A percentile compares a stretch with the other conserved stretches of the same genome.
Evolutionary conservation across 2,113 vertebrate genomes (phyloP).

Genomic region (Oncorhynchus tshawytscha): DNA sequence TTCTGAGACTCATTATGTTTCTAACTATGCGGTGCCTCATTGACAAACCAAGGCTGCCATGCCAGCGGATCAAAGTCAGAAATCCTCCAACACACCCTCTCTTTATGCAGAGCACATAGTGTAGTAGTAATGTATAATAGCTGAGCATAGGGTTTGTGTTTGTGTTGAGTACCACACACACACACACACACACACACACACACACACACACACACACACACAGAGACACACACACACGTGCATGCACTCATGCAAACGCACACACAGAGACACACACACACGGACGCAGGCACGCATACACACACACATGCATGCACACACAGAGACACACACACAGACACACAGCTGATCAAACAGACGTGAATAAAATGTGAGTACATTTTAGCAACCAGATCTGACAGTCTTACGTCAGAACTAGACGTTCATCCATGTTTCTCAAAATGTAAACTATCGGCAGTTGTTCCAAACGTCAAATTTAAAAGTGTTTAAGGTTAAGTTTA

Average conservation of each 20-base stretch:
- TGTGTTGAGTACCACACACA: background rate
- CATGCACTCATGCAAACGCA: no score
- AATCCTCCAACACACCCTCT: slow-evolving; percentile 12
- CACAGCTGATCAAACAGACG: no score
- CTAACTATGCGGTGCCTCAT: background rate
- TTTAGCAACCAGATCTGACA: no score
- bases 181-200: background rate
- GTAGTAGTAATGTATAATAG: background rate
- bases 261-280: no score
- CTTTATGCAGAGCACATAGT: slow-evolving; percentile 14
- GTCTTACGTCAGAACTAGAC: no score
- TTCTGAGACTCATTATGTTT: background rate
- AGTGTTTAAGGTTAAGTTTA: no score
- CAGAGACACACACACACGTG: no score
- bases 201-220: background rate
- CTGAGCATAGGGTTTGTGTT: slow-evolving; percentile 20
- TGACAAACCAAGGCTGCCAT: background rate
- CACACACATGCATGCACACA: background rate
- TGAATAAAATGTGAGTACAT: no score
- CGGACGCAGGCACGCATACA: background rate
- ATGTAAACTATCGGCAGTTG: no score
- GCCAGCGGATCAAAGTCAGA: slow-evolving; percentile 28
- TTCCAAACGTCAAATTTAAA: no score
- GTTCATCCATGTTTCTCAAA: no score
- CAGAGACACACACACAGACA: no score